These are phyloP conservation scores for Micrasema minimum DNA, from an alignment of 1,140 invertebrate species.

Conservation along the genomic window DNA sequence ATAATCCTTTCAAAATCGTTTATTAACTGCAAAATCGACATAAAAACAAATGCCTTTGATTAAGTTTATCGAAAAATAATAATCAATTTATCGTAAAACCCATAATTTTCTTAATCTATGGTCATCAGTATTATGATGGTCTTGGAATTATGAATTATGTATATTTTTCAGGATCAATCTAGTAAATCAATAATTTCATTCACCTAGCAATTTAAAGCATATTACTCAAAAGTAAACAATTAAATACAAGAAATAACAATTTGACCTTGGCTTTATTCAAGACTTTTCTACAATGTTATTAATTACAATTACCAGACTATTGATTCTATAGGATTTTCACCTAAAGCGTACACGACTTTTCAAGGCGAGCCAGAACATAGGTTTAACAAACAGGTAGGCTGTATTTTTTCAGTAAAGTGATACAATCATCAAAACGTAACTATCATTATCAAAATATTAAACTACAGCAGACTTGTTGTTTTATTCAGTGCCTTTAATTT, in stretches of 20 bases:
- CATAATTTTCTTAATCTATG: background rate
- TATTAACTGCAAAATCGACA: background rate
- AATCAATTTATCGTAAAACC: background rate
- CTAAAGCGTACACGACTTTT: background rate
- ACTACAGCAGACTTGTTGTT: too few relatives aligned
- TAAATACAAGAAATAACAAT: background rate
- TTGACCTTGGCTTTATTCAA: background rate
- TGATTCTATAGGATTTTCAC: background rate
- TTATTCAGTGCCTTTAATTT: too few relatives aligned
- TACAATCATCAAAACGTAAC: too few relatives aligned
- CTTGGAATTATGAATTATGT: background rate
- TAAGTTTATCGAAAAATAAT: background rate
- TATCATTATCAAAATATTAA: too few relatives aligned
- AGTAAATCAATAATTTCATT: background rate
- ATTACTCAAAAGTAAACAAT: background rate
- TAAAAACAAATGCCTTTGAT: background rate
- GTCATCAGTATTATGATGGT: background rate
- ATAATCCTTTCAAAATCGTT: conserved; percentile 3
- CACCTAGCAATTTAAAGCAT: background rate
- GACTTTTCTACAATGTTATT: background rate
- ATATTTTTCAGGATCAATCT: background rate
- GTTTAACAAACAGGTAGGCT: too few relatives aligned
- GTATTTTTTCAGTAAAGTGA: too few relatives aligned
- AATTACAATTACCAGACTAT: background rate
- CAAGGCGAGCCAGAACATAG: conserved; percentile 16